Base-by-base conservation (phyloP, 2,888 invertebrate genomes). In the Leptopterna dolabrata region DNA sequence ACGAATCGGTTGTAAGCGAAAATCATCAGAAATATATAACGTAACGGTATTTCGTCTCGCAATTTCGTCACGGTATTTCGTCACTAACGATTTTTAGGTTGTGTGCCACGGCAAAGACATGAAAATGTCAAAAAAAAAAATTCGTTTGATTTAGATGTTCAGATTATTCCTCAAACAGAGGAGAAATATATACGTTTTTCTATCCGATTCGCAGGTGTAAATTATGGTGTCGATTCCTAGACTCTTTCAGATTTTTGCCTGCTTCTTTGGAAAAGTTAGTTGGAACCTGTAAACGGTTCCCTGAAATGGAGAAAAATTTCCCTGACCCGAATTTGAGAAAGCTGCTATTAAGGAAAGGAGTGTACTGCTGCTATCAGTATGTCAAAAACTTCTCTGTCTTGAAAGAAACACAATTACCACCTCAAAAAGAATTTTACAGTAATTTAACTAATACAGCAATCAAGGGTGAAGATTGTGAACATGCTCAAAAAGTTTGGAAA, bases 401-500 rank as follows among this genome's bases (percentile, higher is more conserved):
- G n/a, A n/a, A n/a, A n/a, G n/a, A n/a, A n/a, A n/a, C n/a, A n/a
- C n/a, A n/a, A n/a, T 55, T 91, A 87, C 91, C 91, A 36, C 9
- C 80, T 13, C 89, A 88, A 85, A 83, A 89, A 27, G 7, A 78
- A 7, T 91, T 91, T 89, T 90, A 89, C 87, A 90, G 89, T 88
- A 76, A 41, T 14, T 29, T 91, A 14, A 90, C 47, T n/a, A 86
- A 91, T 76, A 47, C 87, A n/a, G 36, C 89, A 24, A 90, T 91
- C 47, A 88, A 87, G 30, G 87, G 90, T 7, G 88, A 87, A 30
- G 91, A 91, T 78, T 92, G 92, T 89, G 51, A 88, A 14, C 91
- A 91, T 90, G 92, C 92, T 7, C 43, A 88, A 47, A 89, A 88
- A 4, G 90, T 92, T 0, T 92, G 91, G 91, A 27, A 89, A 0